Evolutionary conservation across 2,113 vertebrate genomes (phyloP), one percentile per base, ranked within the genome.

Genomic region (Fukomys damarensis): DNA sequence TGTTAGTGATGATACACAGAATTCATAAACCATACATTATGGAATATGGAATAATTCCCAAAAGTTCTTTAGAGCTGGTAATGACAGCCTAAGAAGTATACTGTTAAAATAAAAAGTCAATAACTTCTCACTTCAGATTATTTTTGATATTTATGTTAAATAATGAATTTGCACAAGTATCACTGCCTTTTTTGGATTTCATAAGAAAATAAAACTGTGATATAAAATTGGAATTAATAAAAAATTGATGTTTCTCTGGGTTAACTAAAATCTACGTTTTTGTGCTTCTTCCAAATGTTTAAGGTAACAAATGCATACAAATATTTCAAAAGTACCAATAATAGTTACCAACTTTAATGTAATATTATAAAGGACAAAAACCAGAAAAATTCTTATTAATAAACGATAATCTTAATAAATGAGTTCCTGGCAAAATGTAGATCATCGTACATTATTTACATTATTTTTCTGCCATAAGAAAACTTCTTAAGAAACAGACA

Each of bases 401-500:
- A 98, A 97, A 97, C 96, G 94, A 98, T 76, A 98, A 98, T 80
- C 96, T 95, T 97, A 98, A 97, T 95, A 98, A 98, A 87, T 97
- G 96, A 98, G 96, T 90, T 83, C 97, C 96, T 97, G 98, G 96
- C 95, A 98, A 98, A 98, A 98, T 98, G 98, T 92, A 35, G 96
- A 96, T 96, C 35, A 54, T 95, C 97, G 93, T 95, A 97, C 96
- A 97, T 97, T 99, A 98, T 98, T 98, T 98, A 98, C 97, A 98
- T 96, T 98, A 97, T 93, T 98, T 76, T 98, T 98, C 97, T 98
- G 97, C 94, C 94, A 81, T 98, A 96, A 98, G 97, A 97, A 98
- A 98, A 98, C 95, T 97, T 98, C 98, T 98, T 98, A 98, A 98
- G 97, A 93, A 98, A 98, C 96, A 95, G 97, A 97, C 97, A 97